Conservation (phyloP, 1,140 invertebrate genomes). For the Chironomus striatipennis region DNA sequence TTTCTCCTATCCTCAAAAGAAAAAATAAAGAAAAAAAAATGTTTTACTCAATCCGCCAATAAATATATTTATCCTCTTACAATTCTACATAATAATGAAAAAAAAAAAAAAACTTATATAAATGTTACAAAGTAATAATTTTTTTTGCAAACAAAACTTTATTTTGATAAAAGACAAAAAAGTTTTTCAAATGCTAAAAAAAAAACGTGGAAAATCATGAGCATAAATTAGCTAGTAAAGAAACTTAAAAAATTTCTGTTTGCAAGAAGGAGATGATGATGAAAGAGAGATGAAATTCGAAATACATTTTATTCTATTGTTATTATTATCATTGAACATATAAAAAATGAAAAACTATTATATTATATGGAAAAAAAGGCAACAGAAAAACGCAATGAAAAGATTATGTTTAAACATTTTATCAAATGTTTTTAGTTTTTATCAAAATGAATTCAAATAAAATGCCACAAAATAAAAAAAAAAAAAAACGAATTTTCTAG, state of each 20-base stretch:
- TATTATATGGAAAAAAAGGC: too few relatives aligned
- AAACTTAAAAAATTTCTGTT: not conserved
- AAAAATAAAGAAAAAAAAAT: not conserved
- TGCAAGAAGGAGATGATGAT: not conserved
- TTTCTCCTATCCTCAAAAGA: not conserved
- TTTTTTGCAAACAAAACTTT: slow-evolving; percentile 9
- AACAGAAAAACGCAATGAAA: too few relatives aligned
- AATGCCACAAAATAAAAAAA: too few relatives aligned
- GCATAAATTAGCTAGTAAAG: slow-evolving; percentile 9
- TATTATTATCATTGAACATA: too few relatives aligned
- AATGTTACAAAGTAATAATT: slow-evolving; percentile 14
- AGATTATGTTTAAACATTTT: too few relatives aligned
- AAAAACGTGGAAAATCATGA: not conserved
- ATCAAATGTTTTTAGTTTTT: too few relatives aligned
- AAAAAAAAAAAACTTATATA: not conserved
- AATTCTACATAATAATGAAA: not conserved
- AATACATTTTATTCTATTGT: too few relatives aligned
- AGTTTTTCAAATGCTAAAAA: slow-evolving; percentile 7
- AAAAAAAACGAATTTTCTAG: too few relatives aligned
- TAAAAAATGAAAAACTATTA: too few relatives aligned
- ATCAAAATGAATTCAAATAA: too few relatives aligned
- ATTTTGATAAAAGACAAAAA: slow-evolving; percentile 12
- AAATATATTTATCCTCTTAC: not conserved
- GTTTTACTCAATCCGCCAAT: not conserved
- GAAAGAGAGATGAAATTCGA: too few relatives aligned